A percentile compares a stretch with the other conserved stretches of the same genome.
phyloP scores from a whole-genome alignment of 2,797 vertebrate species.

The Sebastolobus alascanus region DNA sequence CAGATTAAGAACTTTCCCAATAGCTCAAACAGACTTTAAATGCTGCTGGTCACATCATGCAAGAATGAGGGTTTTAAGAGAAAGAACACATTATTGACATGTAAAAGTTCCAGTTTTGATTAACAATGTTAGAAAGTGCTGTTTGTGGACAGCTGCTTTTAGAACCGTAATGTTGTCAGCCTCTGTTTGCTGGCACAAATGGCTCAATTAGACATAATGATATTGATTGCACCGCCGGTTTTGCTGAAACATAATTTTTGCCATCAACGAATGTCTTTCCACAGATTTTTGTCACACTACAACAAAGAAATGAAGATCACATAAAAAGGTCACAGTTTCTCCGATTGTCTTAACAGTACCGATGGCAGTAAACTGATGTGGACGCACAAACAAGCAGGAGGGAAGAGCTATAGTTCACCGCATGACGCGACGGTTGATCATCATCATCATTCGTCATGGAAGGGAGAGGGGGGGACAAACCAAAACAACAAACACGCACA shows the following conservation, averaged over 20 bases:
- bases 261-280: background rate
- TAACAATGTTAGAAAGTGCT: conserved; percentile 2
- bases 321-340: conserved; percentile 58
- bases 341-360: conserved; percentile 28
- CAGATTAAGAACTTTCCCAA: conserved; percentile 15
- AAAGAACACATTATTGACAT: conserved; percentile 25
- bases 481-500: conserved; percentile 13
- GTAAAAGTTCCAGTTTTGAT: conserved; percentile 38
- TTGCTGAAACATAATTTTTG: background rate
- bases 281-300: conserved; percentile 2
- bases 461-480: background rate
- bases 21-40: conserved; percentile 10
- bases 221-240: background rate
- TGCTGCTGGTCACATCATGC: conserved; percentile 20
- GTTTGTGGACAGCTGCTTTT: conserved; percentile 6
- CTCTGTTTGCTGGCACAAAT: conserved; percentile 19
- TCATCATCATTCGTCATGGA: conserved; percentile 20
- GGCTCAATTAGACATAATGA: conserved; percentile 29
- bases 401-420: background rate
- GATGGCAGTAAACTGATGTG: conserved; percentile 37
- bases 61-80: conserved; percentile 15
- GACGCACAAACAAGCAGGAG: conserved; percentile 16
- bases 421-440: background rate
- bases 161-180: background rate
- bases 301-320: conserved; percentile 26